A percentile compares a stretch with the other conserved stretches of the same genome.
Conservation (phyloP, 2,797 vertebrate species). For the Melanotaenia pygmaea region DNA sequence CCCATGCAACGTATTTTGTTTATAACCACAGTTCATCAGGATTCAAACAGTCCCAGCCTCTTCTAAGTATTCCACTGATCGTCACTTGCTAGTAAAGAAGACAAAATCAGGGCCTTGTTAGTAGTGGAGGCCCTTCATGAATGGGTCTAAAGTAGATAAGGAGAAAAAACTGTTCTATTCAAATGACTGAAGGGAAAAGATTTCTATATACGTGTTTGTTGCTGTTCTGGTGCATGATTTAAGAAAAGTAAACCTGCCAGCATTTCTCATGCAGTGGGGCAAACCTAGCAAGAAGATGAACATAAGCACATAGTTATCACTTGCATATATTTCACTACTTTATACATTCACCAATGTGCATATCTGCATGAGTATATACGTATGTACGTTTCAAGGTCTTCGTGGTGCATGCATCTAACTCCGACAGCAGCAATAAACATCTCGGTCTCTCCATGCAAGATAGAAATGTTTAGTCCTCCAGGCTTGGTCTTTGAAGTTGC, state of each 20-base stretch:
- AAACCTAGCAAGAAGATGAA: not conserved
- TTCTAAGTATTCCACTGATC: constrained; percentile 9
- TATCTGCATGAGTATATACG: constrained; percentile 11
- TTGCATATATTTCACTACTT: constrained; percentile 23
- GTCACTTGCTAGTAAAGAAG: constrained; percentile 15
- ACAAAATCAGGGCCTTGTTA: constrained; percentile 37
- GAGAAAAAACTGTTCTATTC: not conserved
- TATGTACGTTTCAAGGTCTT: constrained; percentile 34
- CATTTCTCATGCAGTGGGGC: not conserved
- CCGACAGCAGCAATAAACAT: constrained; percentile 60
- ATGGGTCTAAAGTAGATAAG: constrained; percentile 9
- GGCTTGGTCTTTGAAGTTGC: constrained; percentile 65
- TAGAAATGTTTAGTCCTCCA: constrained; percentile 54
- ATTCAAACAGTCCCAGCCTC: constrained; percentile 46
- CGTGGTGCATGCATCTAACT: constrained; percentile 7
- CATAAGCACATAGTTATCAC: not conserved
- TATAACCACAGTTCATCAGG: constrained; percentile 59
- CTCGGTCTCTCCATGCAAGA: constrained; percentile 26
- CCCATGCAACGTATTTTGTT: constrained; percentile 36
- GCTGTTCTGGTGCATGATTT: not conserved
- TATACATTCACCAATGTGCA: constrained; percentile 12
- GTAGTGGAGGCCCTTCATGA: not conserved
- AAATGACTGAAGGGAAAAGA: constrained; percentile 8
- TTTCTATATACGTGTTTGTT: not conserved
- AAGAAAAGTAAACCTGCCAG: not conserved